Conservation (phyloP, 1,140 invertebrate species). For the Drosophila asahinai region DNA sequence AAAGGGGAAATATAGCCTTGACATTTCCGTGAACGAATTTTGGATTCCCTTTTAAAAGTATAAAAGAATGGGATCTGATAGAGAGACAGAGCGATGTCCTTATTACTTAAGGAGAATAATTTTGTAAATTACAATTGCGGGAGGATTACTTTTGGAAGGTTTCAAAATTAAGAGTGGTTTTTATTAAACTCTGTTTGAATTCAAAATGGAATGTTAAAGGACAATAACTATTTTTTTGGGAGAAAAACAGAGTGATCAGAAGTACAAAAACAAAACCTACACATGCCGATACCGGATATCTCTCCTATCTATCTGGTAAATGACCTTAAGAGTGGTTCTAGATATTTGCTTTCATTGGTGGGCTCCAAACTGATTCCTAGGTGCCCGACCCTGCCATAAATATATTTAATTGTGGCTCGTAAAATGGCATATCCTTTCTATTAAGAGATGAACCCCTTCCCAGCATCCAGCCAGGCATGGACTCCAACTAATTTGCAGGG, state of each 20-base stretch:
- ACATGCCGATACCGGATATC: too few species aligned
- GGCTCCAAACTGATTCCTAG: background rate
- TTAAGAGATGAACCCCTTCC: background rate
- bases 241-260: too few species aligned
- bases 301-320: background rate
- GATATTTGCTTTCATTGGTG: too few species aligned
- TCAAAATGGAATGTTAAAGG: too few species aligned
- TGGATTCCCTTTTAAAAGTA: background rate
- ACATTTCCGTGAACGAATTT: background rate
- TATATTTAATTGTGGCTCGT: background rate
- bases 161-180: too few species aligned
- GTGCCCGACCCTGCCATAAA: background rate
- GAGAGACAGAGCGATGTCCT: background rate
- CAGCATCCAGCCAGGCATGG: background rate
- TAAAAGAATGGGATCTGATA: background rate
- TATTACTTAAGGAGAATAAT: too few species aligned
- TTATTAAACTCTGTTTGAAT: too few species aligned
- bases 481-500: conserved; percentile 17
- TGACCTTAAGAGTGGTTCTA: background rate
- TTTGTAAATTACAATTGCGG: too few species aligned
- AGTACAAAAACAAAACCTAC: background rate
- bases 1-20: conserved; percentile 4
- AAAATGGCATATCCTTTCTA: background rate
- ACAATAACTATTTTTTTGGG: too few species aligned
- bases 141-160: too few species aligned